These are phyloP conservation scores for Xerus rutilus DNA, from an alignment of 2,797 vertebrate species.

Conservation along the genomic window DNA sequence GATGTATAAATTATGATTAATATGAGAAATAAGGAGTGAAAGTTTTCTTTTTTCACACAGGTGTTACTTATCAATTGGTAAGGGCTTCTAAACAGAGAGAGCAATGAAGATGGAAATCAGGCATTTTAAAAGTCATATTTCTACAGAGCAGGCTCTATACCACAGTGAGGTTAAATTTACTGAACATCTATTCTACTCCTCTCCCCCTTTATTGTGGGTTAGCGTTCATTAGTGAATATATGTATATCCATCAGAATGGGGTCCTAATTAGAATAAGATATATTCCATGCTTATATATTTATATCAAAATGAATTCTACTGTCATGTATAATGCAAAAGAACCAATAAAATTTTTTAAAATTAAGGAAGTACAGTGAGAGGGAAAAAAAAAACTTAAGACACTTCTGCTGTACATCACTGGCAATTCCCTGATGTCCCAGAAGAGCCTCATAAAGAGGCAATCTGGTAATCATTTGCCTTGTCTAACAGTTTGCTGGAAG, in stretches of 20 bases:
- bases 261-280: too few species aligned
- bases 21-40: conserved; percentile 16
- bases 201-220: too few species aligned
- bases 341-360: too few species aligned
- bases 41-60: neutral
- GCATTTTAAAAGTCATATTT: neutral
- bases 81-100: neutral
- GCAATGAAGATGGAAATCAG: neutral
- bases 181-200: too few species aligned
- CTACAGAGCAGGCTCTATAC: neutral
- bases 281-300: too few species aligned
- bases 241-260: too few species aligned
- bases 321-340: too few species aligned
- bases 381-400: neutral
- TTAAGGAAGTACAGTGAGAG: too few species aligned
- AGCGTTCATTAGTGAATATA: too few species aligned
- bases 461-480: neutral
- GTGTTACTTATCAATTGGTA: conserved; percentile 18
- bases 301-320: too few species aligned
- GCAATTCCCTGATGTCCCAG: neutral
- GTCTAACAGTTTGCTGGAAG: conserved; percentile 21
- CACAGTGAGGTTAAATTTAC: neutral
- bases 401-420: neutral
- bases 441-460: neutral
- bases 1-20: conserved; percentile 73